Conservation (phyloP, 2,888 invertebrate species). For the Nomada fucata region DNA sequence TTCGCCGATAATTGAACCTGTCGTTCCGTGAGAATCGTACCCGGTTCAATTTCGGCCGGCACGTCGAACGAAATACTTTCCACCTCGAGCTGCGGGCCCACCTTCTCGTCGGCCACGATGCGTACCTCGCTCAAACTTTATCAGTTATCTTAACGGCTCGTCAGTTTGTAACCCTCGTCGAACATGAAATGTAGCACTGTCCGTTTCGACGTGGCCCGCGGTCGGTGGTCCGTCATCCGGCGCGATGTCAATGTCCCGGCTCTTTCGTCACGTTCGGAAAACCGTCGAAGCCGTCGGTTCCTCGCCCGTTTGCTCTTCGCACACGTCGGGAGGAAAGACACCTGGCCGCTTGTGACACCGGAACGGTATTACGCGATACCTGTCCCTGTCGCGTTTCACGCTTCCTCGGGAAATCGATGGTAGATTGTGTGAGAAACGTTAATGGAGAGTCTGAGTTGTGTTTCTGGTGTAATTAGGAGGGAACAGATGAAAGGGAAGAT, state of each 20-base stretch:
- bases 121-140: conserved; percentile 21
- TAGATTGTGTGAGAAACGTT: background rate
- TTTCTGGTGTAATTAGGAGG: background rate
- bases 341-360: conserved; percentile 10
- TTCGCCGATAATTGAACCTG: conserved; percentile 63
- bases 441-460: background rate
- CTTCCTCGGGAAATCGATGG: conserved; percentile 26
- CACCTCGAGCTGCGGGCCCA: background rate
- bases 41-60: conserved; percentile 5
- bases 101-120: background rate
- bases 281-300: conserved; percentile 7
- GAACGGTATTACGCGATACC: conserved; percentile 35
- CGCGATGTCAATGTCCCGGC: conserved; percentile 62
- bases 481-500: background rate
- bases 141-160: conserved; percentile 31
- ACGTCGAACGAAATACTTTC: conserved; percentile 1
- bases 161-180: conserved; percentile 48
- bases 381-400: conserved; percentile 21
- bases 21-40: conserved; percentile 40
- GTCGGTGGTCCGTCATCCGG: conserved; percentile 41
- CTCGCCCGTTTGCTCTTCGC: conserved; percentile 57
- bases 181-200: conserved; percentile 41
- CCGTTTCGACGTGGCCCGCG: conserved; percentile 35
- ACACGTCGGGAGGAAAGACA: conserved; percentile 42
- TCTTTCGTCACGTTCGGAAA: conserved; percentile 60